Conservation (phyloP, 2,113 vertebrate species). For the Anolis carolinensis region DNA sequence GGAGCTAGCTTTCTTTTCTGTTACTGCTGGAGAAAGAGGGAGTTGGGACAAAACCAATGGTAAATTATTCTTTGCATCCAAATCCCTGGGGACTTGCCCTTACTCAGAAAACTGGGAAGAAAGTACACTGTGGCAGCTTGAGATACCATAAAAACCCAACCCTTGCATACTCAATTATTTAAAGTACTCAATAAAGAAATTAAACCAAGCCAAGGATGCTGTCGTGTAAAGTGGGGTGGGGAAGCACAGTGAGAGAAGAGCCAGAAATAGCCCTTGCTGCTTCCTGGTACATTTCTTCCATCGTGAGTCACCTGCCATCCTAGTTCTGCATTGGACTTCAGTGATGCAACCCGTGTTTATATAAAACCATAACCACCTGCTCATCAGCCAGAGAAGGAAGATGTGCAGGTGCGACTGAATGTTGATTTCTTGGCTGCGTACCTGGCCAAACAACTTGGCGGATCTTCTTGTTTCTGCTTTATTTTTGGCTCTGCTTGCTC, state of each 20-base stretch:
- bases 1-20: neutral
- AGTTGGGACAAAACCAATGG: no score
- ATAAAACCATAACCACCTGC: neutral
- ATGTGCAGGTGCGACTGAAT: neutral
- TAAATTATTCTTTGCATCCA: neutral
- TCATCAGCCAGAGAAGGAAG: neutral
- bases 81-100: neutral
- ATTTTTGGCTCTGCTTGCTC: constrained; percentile 1
- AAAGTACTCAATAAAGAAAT: constrained; percentile 17
- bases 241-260: neutral
- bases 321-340: neutral
- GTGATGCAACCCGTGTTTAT: constrained; percentile 6
- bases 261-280: constrained; percentile 7
- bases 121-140: neutral
- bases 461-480: neutral
- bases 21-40: neutral
- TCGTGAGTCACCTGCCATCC: constrained; percentile 25
- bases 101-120: neutral
- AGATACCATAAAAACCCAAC: neutral
- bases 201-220: neutral
- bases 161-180: constrained; percentile 2
- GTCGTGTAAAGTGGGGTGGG: neutral
- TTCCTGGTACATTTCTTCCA: neutral
- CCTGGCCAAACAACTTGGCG: neutral
- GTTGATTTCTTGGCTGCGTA: neutral